These are phyloP conservation scores for Acropora yongei DNA, from an alignment of 64 coral and sea anemone species.

Conservation along the genomic window DNA sequence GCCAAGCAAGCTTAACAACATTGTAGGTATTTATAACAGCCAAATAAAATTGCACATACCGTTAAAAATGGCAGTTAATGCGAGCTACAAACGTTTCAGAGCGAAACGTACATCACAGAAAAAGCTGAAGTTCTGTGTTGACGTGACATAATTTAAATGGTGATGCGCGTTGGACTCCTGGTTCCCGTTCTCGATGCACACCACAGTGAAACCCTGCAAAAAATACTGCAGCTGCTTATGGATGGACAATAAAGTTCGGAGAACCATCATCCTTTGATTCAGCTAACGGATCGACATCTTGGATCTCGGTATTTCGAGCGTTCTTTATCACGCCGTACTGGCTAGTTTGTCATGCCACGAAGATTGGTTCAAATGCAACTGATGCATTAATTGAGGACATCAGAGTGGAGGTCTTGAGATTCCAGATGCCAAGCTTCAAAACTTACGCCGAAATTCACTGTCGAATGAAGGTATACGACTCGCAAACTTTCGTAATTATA, in stretches of 20 bases:
- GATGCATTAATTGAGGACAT: no score
- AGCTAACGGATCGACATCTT: background rate
- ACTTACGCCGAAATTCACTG: background rate
- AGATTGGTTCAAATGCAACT: no score
- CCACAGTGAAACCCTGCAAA: no score
- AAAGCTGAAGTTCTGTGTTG: no score
- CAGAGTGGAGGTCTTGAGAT: background rate
- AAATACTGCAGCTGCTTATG: no score
- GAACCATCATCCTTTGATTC: background rate
- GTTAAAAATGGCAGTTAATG: conserved; percentile 1
- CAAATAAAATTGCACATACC: background rate
- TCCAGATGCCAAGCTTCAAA: background rate
- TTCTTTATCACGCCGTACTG: background rate
- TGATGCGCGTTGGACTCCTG: no score
- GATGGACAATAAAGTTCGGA: no score
- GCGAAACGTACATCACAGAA: background rate
- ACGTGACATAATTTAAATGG: no score
- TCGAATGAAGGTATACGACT: background rate
- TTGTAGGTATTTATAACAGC: conserved; percentile 31
- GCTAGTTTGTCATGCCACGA: no score
- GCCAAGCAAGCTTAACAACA: conserved; percentile 6
- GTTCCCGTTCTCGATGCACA: no score
- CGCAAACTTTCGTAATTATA: background rate
- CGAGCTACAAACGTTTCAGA: background rate
- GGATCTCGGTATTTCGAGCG: background rate